Percentiles rank a stretch among this genome's conserved stretches.
phyloP scores from a whole-genome alignment of 2,113 vertebrate species.

The Limanda limanda region DNA sequence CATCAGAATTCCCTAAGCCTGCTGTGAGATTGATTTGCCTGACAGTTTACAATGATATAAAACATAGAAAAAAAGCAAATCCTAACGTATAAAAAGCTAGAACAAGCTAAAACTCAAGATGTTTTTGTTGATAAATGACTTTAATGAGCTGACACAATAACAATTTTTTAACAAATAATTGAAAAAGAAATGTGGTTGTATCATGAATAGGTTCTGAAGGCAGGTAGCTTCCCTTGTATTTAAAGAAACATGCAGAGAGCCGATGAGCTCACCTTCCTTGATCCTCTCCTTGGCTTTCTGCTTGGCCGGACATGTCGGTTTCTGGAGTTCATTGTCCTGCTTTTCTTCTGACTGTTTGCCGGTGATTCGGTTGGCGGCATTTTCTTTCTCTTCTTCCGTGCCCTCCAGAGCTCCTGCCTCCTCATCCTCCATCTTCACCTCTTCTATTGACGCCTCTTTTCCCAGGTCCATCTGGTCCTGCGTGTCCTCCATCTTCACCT shows the following conservation, averaged over 20 bases:
- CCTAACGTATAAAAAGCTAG: no score
- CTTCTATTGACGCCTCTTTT: constrained; percentile 55
- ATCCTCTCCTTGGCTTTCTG: constrained; percentile 85
- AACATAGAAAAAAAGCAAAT: no score
- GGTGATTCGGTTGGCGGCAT: constrained; percentile 50
- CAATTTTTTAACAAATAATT: no score
- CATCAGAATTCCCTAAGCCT: no score
- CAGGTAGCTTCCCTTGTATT: neutral
- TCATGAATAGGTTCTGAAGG: neutral
- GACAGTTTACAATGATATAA: no score
- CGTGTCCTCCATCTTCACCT: constrained; percentile 60
- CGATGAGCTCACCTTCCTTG: constrained; percentile 88
- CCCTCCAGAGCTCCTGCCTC: constrained; percentile 39
- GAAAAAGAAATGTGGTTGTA: neutral
- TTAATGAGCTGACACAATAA: no score
- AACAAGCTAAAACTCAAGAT: no score
- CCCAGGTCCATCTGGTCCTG: constrained; percentile 57
- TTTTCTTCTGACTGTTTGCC: constrained; percentile 80
- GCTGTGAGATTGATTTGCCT: no score
- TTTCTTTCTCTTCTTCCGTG: constrained; percentile 82
- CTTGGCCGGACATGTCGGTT: constrained; percentile 81
- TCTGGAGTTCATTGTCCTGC: constrained; percentile 81
- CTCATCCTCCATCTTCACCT: constrained; percentile 68
- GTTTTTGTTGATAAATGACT: no score
- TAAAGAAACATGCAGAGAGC: no score